Evolutionary conservation across 2,113 vertebrate genomes (phyloP).

Genomic region (Anoura caudifer): DNA sequence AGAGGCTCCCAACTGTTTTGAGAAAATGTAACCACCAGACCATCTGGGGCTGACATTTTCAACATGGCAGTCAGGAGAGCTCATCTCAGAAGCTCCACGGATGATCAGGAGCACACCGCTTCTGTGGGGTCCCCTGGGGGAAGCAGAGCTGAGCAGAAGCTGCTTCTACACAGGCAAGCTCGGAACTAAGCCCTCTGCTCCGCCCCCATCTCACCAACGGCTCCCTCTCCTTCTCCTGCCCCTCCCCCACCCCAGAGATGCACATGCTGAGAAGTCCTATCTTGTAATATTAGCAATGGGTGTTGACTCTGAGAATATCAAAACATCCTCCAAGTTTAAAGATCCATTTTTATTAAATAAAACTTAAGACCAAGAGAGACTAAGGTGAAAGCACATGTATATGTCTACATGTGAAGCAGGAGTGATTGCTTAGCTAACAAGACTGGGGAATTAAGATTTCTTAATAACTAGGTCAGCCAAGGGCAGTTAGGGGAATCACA

Average conservation of each 20-base stretch:
- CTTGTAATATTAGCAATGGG: constrained; percentile 73
- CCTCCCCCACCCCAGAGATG: background rate
- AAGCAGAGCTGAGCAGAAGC: background rate
- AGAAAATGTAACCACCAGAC: constrained; percentile 65
- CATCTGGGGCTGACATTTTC: constrained; percentile 75
- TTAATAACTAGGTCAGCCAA: constrained; percentile 71
- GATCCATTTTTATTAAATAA: constrained; percentile 65
- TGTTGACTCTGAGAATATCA: constrained; percentile 77
- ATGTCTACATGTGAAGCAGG: constrained; percentile 51
- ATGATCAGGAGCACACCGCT: background rate
- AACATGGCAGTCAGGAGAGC: constrained; percentile 72
- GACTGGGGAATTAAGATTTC: constrained; percentile 56
- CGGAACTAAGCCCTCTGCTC: background rate
- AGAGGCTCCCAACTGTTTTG: constrained; percentile 61
- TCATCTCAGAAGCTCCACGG: constrained; percentile 42
- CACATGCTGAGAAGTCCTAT: constrained; percentile 19
- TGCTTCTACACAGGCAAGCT: background rate
- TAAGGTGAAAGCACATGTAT: constrained; percentile 36
- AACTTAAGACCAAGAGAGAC: constrained; percentile 39
- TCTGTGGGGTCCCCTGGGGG: background rate
- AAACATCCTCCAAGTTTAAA: constrained; percentile 64
- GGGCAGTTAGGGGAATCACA: constrained; percentile 46
- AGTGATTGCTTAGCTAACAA: constrained; percentile 65
- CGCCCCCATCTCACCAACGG: background rate
- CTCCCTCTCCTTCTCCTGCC: fast-evolving